Evolutionary conservation across 2,888 invertebrate species (phyloP), one percentile per base, ranked within the genome.

Genomic region (Deilephila elpenor): DNA sequence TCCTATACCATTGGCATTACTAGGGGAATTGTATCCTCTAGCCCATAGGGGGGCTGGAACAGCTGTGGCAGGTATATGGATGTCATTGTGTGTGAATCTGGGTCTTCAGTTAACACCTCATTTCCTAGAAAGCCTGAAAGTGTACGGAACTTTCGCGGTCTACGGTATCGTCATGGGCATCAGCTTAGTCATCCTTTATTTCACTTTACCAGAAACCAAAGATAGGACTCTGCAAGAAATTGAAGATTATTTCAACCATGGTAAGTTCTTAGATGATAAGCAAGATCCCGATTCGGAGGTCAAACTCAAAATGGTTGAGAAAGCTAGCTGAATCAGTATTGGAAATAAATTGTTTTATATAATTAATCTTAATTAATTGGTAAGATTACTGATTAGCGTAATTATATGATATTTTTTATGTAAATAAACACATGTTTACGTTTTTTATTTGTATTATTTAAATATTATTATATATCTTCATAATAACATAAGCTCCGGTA

Each of bases 1-100:
- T 7, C 86, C 90, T 0, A 89, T 92, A 72, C 88, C 92, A 1
- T 74, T 90, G 20, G 86, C 88, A 3, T 81, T 92, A 19, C 74
- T 90, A 37, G 93, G 93, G 0, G 93, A 93, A 78, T 74, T 92
- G 6, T 89, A 88, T 59, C 92, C 92, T 0, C 82, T 92, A 60
- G 85, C 81, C 0, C 89, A 91, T 72, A 86, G 88, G 79, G 88
- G 86, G 8, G 83, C 83, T 1, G 91, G 91, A 0, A 82, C 86
- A 14, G 77, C 84, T 0, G 75, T 85, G 0, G 78, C 84, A 0
- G 91, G 91, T 0, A 73, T 84, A 0, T 74, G 85, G 2, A 60
- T 90, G 19, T 88, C 89, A 0, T 5, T 87, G 0, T 73, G 75
- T 17, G 62, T 91, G 0, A 82, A 88, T 77, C n/a, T 83, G 4